phyloP scores from a whole-genome alignment of 2,888 invertebrate species.

The Allacma fusca region DNA sequence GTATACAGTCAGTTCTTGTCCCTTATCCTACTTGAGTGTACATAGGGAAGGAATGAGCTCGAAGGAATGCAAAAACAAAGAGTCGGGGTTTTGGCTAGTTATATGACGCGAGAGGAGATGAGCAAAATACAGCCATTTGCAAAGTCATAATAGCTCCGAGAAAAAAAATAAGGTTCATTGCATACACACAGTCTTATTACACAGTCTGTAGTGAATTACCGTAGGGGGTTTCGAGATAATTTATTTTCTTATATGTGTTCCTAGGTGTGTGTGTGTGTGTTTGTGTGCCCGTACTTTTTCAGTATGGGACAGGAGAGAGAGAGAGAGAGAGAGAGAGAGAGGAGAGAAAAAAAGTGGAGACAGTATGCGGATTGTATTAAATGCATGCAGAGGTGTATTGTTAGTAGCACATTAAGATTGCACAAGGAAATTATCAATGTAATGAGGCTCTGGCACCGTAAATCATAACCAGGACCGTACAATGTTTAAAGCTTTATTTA shows the following conservation, averaged over 20 bases:
- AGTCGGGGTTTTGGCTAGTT: too few relatives aligned
- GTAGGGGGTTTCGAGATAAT: slow-evolving; percentile 32
- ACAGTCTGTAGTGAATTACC: slow-evolving; percentile 20
- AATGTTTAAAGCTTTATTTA: too few relatives aligned
- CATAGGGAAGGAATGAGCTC: background rate
- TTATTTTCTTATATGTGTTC: slow-evolving; percentile 17
- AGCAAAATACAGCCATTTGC: slow-evolving; percentile 31
- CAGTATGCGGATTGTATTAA: slow-evolving; percentile 1
- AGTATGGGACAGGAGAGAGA: background rate
- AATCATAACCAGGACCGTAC: background rate
- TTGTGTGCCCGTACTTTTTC: background rate
- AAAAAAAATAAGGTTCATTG: slow-evolving; percentile 34
- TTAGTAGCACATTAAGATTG: background rate
- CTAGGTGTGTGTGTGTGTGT: background rate
- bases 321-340: too few relatives aligned
- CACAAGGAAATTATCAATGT: slow-evolving; percentile 19
- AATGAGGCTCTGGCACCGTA: slow-evolving; percentile 13
- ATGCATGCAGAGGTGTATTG: background rate
- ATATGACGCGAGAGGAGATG: background rate
- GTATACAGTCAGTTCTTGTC: too few relatives aligned
- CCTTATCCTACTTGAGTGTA: background rate
- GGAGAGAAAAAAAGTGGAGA: slow-evolving; percentile 7
- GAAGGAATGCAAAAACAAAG: background rate
- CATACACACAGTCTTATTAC: slow-evolving; percentile 24
- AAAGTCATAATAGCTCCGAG: slow-evolving; percentile 31